Evolutionary conservation across 2,888 invertebrate genomes (phyloP), one percentile per base, ranked within the genome.

Genomic region (Chloroclystis v-ata): DNA sequence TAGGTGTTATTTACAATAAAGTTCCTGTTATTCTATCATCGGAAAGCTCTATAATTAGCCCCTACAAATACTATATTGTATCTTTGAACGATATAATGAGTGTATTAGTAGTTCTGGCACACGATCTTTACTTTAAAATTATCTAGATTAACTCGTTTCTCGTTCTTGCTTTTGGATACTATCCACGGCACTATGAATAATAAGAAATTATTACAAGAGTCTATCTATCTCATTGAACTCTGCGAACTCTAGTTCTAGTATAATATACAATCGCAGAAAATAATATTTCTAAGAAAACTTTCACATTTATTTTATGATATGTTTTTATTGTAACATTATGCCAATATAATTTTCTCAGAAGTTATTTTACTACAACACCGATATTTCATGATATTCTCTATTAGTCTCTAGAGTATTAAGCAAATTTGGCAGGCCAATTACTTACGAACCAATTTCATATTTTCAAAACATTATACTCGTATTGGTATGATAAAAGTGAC

Each of bases 301-400:
- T 33, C 32, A 14, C 14, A 6, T 1, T 14, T n/a, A 33, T 16
- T 33, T 33, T 14, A n/a, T n/a, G n/a, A n/a, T 4, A n/a, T 13
- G 4, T 9, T 14, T 10, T 2, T n/a, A 16, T 33, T 1, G 14
- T 33, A n/a, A 6, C 13, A 9, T 9, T 7, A 50, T 50, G 39
- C 28, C 26, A 39, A 33, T 46, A 51, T 56, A 50, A 60, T 59
- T 37, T 41, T 48, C 50, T 66, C 50, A 13, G 32, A 47, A 39
- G 20, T 39, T 30, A 39, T 52, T 39, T 41, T 13, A 47, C 49
- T 43, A 50, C 41, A 47, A 44, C 53, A 46, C 46, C 52, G 28
- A 37, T 32, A 51, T 59, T 44, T 57, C 59, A 63, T 61, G 66
- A 67, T 65, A 66, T 63, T 61, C 58, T 59, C 47, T 43, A 5